A percentile compares a stretch with the other conserved stretches of the same genome.
Conservation (phyloP, 2,888 invertebrate species). For the Myathropa florea region DNA sequence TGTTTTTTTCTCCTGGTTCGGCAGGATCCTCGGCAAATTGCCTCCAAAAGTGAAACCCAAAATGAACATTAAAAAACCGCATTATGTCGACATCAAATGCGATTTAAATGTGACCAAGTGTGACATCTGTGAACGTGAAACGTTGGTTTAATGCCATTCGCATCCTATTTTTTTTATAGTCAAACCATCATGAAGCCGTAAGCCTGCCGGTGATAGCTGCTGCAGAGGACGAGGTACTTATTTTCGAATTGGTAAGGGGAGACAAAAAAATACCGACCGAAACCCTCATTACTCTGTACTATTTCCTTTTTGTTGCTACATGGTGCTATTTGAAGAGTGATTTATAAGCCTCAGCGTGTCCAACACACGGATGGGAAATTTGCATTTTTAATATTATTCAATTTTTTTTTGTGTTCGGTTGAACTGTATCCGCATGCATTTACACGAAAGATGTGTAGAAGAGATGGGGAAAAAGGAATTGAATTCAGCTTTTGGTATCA, state of each 20-base stretch:
- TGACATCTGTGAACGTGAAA: conserved; percentile 68
- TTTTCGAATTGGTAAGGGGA: conserved; percentile 50
- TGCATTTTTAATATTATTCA: conserved; percentile 66
- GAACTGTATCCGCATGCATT: conserved; percentile 26
- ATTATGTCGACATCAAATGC: conserved; percentile 70
- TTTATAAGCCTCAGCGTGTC: conserved; percentile 58
- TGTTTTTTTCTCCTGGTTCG: neutral
- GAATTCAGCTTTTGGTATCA: conserved; percentile 60
- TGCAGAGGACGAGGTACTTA: conserved; percentile 51
- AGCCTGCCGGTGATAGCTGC: conserved; percentile 38
- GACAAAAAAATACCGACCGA: neutral
- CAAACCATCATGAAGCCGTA: conserved; percentile 31
- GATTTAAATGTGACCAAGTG: conserved; percentile 71
- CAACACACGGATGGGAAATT: conserved; percentile 57
- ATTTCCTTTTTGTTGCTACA: conserved; percentile 19
- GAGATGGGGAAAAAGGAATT: conserved; percentile 33
- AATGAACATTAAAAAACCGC: conserved; percentile 70
- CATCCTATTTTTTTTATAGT: conserved; percentile 32
- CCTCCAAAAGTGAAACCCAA: conserved; percentile 24
- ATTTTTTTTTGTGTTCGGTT: conserved; percentile 2
- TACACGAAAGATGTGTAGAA: conserved; percentile 21
- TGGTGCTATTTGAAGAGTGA: conserved; percentile 59
- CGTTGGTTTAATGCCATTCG: conserved; percentile 59
- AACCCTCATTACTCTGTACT: conserved; percentile 66
- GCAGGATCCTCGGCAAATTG: conserved; percentile 17